A percentile compares a stretch with the other conserved stretches of the same genome.
Conservation (phyloP, 2,113 vertebrate species). For the Verasper variegatus region DNA sequence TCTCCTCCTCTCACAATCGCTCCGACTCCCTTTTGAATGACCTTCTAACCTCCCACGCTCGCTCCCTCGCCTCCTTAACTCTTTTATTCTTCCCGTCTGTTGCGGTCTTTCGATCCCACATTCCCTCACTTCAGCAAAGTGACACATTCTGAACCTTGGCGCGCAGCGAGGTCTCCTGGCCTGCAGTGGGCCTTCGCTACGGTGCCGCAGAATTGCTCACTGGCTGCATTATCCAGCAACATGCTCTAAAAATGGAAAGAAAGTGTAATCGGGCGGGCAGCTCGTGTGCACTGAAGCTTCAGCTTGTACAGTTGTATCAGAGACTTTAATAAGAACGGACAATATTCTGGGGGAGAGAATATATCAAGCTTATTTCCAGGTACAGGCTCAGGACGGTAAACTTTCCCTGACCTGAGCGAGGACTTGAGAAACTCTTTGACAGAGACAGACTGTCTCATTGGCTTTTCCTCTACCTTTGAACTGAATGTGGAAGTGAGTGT, state of each 20-base stretch:
- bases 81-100: slow-evolving; percentile 10
- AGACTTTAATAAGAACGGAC: slow-evolving; percentile 76
- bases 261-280: slow-evolving; percentile 63
- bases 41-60: slow-evolving; percentile 26
- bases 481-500: slow-evolving; percentile 37
- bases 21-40: slow-evolving; percentile 11
- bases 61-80: slow-evolving; percentile 4
- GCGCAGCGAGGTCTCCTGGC: slow-evolving; percentile 12
- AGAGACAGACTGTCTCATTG: slow-evolving; percentile 48
- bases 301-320: slow-evolving; percentile 48
- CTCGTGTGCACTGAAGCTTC: slow-evolving; percentile 60
- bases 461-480: slow-evolving; percentile 18
- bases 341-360: slow-evolving; percentile 58
- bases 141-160: slow-evolving; percentile 32
- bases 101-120: slow-evolving; percentile 7
- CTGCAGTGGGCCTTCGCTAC: slow-evolving; percentile 56
- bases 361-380: slow-evolving; percentile 62
- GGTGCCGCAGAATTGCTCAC: slow-evolving; percentile 64
- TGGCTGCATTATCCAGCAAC: slow-evolving; percentile 68
- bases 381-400: slow-evolving; percentile 53
- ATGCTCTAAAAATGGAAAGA: slow-evolving; percentile 64
- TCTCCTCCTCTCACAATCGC: slow-evolving; percentile 5
- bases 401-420: slow-evolving; percentile 57
- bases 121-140: slow-evolving; percentile 37
- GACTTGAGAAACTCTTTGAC: slow-evolving; percentile 50